A percentile compares a stretch with the other conserved stretches of the same genome.
phyloP scores from a whole-genome alignment of 2,113 vertebrate species.

The Scopus umbretta region DNA sequence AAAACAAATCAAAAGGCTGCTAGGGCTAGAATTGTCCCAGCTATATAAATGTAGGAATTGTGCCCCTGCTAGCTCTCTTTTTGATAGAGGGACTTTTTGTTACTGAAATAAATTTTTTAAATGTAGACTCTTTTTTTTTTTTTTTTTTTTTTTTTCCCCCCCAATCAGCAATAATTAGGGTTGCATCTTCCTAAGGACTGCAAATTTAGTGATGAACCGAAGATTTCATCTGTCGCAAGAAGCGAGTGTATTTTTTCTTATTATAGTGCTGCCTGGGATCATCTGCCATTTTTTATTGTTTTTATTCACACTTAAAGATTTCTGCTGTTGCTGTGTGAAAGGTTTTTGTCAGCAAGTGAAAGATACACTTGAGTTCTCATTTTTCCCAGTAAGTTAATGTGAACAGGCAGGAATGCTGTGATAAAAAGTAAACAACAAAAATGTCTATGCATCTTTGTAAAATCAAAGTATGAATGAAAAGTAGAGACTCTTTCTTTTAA shows the following conservation, averaged over 20 bases:
- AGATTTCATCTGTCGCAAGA: background rate
- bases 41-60: background rate
- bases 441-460: background rate
- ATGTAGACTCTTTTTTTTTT: background rate
- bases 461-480: background rate
- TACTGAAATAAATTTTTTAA: background rate
- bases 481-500: background rate
- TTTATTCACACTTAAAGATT: background rate
- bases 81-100: background rate
- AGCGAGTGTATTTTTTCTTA: background rate
- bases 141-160: too few species aligned
- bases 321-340: background rate
- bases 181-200: background rate
- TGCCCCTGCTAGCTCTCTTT: background rate
- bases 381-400: background rate
- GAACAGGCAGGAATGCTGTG: background rate
- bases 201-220: background rate
- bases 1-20: background rate
- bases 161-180: background rate
- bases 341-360: background rate
- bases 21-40: background rate
- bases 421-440: background rate
- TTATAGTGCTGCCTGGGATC: background rate
- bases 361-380: background rate
- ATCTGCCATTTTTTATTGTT: background rate